These are phyloP conservation scores for Phenacoccus solenopsis DNA, from an alignment of 1,140 invertebrate genomes.

Conservation along the genomic window DNA sequence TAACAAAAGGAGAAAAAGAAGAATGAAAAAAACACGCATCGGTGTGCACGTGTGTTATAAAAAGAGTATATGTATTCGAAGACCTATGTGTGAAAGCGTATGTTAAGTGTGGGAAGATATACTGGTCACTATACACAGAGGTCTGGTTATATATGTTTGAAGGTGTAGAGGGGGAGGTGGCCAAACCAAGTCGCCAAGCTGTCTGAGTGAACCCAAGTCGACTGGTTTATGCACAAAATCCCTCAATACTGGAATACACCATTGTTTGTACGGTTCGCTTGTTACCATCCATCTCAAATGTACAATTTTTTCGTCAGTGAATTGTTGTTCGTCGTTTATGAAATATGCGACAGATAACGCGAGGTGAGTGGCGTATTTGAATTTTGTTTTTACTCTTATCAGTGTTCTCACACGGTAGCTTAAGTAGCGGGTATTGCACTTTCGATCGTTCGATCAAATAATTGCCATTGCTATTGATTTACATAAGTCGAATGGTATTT, in stretches of 20 bases:
- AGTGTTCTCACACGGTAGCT: too few species aligned
- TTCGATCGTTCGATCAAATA: too few species aligned
- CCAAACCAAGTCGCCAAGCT: slow-evolving; percentile 15
- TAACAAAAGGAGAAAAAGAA: background rate
- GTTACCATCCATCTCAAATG: background rate
- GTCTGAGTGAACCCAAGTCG: slow-evolving; percentile 6
- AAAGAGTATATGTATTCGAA: background rate
- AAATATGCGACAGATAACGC: background rate
- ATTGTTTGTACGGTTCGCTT: slow-evolving; percentile 1
- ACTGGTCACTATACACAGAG: slow-evolving; percentile 2
- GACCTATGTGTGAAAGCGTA: slow-evolving; percentile 9
- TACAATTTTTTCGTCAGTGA: background rate
- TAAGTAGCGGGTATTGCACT: too few species aligned
- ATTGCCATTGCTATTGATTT: too few species aligned
- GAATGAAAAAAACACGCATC: background rate
- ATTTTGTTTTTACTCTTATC: background rate
- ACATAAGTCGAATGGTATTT: too few species aligned
- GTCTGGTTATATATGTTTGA: background rate
- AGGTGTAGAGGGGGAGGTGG: background rate
- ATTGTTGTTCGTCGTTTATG: background rate
- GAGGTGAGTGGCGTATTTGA: background rate
- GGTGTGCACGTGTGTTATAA: background rate
- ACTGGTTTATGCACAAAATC: slow-evolving; percentile 3
- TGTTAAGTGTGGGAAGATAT: slow-evolving; percentile 14
- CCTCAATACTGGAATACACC: background rate